These are phyloP conservation scores for Herminia tarsipennalis DNA, from an alignment of 2,888 invertebrate species.

Conservation along the genomic window DNA sequence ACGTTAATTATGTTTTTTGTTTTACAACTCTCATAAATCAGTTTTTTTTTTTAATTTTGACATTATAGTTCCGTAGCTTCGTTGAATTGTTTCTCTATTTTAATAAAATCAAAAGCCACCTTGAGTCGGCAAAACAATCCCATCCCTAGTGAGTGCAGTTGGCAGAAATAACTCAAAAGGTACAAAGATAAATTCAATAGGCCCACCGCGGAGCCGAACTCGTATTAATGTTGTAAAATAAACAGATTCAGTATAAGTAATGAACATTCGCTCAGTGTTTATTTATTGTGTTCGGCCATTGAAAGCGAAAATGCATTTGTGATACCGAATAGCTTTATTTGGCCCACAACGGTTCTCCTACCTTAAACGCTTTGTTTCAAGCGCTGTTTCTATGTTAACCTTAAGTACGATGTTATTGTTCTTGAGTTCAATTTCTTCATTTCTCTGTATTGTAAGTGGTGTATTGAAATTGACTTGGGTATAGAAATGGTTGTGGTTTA, in stretches of 20 bases:
- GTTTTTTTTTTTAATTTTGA: too few species aligned
- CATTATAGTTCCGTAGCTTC: too few species aligned
- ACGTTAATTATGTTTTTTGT: too few species aligned
- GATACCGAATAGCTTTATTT: constrained; percentile 53
- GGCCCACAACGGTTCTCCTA: constrained; percentile 25
- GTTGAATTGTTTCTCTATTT: too few species aligned
- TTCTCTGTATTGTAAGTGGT: constrained; percentile 15
- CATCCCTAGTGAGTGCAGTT: constrained; percentile 34
- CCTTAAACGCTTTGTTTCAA: neutral
- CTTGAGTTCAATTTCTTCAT: constrained; percentile 20
- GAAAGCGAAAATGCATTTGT: constrained; percentile 58
- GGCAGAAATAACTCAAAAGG: constrained; percentile 54
- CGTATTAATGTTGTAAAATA: constrained; percentile 60
- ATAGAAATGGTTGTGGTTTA: neutral
- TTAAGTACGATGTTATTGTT: constrained; percentile 9
- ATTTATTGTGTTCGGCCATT: constrained; percentile 56
- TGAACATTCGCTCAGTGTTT: constrained; percentile 49
- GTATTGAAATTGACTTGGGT: neutral
- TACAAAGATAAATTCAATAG: constrained; percentile 63
- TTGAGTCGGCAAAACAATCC: too few species aligned
- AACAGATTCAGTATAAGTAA: constrained; percentile 59
- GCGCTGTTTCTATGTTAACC: neutral
- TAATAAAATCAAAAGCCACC: too few species aligned
- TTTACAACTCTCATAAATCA: too few species aligned
- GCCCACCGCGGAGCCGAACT: constrained; percentile 59